Evolutionary conservation across 2,797 vertebrate species (phyloP).

Genomic region (Hippoglossus hippoglossus): DNA sequence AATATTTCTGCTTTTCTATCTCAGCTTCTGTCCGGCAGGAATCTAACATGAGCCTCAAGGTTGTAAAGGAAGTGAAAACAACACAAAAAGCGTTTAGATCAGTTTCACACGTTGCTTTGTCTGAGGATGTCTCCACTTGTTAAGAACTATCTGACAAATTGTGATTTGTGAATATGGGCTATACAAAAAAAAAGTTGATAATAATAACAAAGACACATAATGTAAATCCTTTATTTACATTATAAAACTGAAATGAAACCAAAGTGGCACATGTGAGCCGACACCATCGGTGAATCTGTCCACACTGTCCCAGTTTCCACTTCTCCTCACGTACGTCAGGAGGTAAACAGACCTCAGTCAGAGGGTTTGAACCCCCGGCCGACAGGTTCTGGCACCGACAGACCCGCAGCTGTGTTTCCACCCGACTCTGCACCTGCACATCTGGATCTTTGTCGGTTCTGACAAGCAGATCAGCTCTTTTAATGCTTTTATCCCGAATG

Average conservation of each 20-base stretch:
- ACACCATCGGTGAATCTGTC: conserved; percentile 1
- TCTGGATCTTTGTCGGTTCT: conserved; percentile 36
- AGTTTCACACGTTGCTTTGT: too few relatives aligned
- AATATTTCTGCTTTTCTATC: too few relatives aligned
- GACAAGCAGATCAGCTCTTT: conserved; percentile 47
- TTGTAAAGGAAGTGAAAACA: too few relatives aligned
- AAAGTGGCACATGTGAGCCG: background rate
- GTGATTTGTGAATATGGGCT: too few relatives aligned
- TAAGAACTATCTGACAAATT: too few relatives aligned
- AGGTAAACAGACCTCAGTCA: conserved; percentile 61
- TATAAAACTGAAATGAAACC: background rate
- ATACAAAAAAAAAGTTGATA: background rate
- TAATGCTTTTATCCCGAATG: conserved; percentile 51
- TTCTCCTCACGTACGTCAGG: conserved; percentile 36
- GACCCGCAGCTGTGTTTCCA: conserved; percentile 70
- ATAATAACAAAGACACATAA: too few relatives aligned
- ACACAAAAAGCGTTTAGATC: too few relatives aligned
- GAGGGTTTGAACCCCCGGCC: conserved; percentile 23
- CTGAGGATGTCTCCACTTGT: too few relatives aligned
- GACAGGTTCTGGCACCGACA: conserved; percentile 59
- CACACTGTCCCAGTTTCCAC: conserved; percentile 54
- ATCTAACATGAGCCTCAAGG: too few relatives aligned
- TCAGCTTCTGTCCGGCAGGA: too few relatives aligned
- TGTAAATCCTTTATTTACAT: too few relatives aligned
- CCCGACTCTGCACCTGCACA: conserved; percentile 13